A percentile compares a stretch with the other conserved stretches of the same genome.
These are phyloP conservation scores for Drosophila sturtevanti DNA, from an alignment of 1,140 invertebrate genomes.

Conservation along the genomic window DNA sequence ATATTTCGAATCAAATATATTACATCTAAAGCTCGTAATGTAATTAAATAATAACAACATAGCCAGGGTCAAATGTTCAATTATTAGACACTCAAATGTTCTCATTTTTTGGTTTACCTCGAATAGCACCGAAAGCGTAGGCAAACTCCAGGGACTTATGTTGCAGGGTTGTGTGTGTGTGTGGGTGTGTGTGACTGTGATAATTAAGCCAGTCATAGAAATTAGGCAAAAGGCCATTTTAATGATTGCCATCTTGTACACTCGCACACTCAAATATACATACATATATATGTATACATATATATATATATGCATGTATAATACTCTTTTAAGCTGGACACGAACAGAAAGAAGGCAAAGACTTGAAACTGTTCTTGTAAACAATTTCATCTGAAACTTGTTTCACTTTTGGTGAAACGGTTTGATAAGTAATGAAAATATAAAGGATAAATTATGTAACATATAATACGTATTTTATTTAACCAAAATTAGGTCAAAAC, in stretches of 20 bases:
- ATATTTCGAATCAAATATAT: constrained; percentile 36
- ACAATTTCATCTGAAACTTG: neutral
- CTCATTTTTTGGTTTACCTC: constrained; percentile 28
- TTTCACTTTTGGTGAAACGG: too few species aligned
- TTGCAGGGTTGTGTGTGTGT: constrained; percentile 6
- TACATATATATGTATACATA: neutral
- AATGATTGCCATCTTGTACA: constrained; percentile 74
- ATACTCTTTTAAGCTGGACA: constrained; percentile 66
- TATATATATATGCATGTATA: constrained; percentile 20
- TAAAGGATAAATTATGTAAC: too few species aligned
- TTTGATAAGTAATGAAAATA: too few species aligned
- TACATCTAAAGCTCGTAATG: constrained; percentile 55
- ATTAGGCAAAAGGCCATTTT: constrained; percentile 80
- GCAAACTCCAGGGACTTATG: constrained; percentile 37
- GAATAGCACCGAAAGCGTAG: constrained; percentile 2
- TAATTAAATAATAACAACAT: constrained; percentile 69
- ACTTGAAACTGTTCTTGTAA: constrained; percentile 16
- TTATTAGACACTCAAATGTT: constrained; percentile 76
- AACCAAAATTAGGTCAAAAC: too few species aligned
- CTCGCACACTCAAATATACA: constrained; percentile 29
- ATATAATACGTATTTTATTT: too few species aligned
- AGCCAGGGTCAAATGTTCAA: constrained; percentile 73
- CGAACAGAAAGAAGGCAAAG: constrained; percentile 11
- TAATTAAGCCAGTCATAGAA: constrained; percentile 81
- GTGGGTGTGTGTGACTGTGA: constrained; percentile 51